phyloP scores from a whole-genome alignment of 2,113 vertebrate genomes.

The Campylomormyrus tamandua region DNA sequence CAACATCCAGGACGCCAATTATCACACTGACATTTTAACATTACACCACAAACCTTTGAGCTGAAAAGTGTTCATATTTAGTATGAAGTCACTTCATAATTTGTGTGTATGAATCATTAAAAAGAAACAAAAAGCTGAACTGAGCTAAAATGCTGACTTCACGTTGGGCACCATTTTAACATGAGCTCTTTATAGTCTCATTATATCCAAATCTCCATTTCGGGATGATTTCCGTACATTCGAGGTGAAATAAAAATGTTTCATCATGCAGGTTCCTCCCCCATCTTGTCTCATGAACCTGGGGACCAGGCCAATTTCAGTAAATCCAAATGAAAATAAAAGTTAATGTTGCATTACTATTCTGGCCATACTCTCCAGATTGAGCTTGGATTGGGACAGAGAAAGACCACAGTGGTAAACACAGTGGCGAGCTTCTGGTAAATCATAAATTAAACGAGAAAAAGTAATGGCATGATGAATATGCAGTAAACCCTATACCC shows the following conservation, averaged over 20 bases:
- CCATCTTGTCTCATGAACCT: background rate
- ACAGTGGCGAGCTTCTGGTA: background rate
- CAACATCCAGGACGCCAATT: background rate
- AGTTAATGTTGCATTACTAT: background rate
- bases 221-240: background rate
- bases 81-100: background rate
- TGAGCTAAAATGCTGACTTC: background rate
- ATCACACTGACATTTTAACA: background rate
- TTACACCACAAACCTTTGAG: background rate
- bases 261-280: background rate
- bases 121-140: background rate
- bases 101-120: background rate
- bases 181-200: background rate
- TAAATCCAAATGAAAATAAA: constrained; percentile 5
- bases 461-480: background rate
- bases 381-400: background rate
- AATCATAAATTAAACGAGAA: background rate
- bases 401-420: background rate
- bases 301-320: background rate
- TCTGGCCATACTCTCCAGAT: background rate
- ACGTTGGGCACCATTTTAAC: background rate
- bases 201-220: background rate
- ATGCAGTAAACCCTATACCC: background rate
- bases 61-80: background rate
- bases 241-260: background rate